phyloP scores from a whole-genome alignment of 2,888 invertebrate genomes.

The Drosophila bunnanda region DNA sequence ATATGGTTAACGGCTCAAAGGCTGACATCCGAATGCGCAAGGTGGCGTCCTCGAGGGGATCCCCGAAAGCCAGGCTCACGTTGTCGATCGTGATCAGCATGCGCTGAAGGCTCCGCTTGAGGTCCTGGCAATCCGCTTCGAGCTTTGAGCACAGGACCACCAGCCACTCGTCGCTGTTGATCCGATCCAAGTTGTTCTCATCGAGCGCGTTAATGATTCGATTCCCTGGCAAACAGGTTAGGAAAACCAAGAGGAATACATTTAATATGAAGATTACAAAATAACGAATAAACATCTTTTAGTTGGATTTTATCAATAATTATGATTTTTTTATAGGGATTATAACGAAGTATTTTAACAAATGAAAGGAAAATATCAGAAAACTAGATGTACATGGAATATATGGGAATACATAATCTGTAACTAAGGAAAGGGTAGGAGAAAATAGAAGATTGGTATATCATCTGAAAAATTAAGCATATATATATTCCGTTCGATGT shows the following conservation, averaged over 20 bases:
- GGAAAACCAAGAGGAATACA: background rate
- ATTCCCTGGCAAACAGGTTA: background rate
- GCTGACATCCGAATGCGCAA: constrained; percentile 4
- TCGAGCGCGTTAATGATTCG: background rate
- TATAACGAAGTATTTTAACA: background rate
- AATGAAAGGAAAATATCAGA: background rate
- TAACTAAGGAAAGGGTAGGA: background rate
- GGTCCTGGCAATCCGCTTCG: background rate
- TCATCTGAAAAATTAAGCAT: too few species aligned
- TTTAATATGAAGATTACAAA: background rate
- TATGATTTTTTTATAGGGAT: background rate
- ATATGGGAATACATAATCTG: background rate
- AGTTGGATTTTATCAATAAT: too few species aligned
- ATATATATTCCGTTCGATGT: background rate
- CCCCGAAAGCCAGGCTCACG: constrained; percentile 5
- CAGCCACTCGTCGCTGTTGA: constrained; percentile 27
- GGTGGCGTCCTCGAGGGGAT: background rate
- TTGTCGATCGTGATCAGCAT: background rate
- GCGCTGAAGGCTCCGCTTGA: background rate
- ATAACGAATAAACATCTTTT: background rate
- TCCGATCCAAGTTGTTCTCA: constrained; percentile 2
- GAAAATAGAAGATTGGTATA: background rate
- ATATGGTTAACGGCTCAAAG: background rate
- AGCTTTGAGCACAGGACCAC: constrained; percentile 1
- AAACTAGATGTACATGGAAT: background rate